A percentile compares a stretch with the other conserved stretches of the same genome.
Evolutionary conservation across 2,113 vertebrate species (phyloP).

Genomic region (Brachypteracias leptosomus): DNA sequence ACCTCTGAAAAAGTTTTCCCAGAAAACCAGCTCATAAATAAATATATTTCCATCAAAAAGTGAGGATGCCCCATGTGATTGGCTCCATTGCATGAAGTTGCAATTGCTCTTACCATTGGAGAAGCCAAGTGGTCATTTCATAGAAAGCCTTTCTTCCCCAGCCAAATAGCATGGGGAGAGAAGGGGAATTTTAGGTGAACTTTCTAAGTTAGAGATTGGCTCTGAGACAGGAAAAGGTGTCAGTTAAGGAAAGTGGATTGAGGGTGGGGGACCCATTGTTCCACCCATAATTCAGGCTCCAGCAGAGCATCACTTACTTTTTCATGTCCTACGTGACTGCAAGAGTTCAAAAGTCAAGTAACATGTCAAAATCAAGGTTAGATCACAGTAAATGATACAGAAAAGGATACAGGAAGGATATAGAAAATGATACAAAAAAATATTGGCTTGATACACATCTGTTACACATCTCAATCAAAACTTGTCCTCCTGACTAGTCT

Average conservation of each 20-base stretch:
- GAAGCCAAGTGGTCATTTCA: not conserved
- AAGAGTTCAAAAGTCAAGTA: not conserved
- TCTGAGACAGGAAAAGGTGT: not conserved
- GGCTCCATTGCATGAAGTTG: not conserved
- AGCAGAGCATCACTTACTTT: not conserved
- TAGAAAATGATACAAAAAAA: not conserved
- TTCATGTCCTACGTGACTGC: not conserved
- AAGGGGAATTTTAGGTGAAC: not conserved
- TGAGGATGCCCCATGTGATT: not conserved
- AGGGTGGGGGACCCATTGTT: not conserved
- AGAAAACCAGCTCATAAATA: not conserved
- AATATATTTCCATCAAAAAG: not conserved
- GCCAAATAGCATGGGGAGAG: not conserved
- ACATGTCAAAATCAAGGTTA: not conserved
- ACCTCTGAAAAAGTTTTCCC: not conserved
- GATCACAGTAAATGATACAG: not conserved
- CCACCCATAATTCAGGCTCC: not conserved
- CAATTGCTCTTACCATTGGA: not conserved
- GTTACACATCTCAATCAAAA: not conserved
- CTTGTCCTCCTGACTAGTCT: not conserved
- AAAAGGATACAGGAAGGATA: not conserved
- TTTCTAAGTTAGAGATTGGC: not conserved
- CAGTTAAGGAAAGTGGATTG: not conserved
- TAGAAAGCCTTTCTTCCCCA: not conserved
- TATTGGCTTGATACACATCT: not conserved